Percentiles rank a stretch among this genome's conserved stretches.
phyloP scores from a whole-genome alignment of 2,888 invertebrate genomes.

The Operophtera brumata region DNA sequence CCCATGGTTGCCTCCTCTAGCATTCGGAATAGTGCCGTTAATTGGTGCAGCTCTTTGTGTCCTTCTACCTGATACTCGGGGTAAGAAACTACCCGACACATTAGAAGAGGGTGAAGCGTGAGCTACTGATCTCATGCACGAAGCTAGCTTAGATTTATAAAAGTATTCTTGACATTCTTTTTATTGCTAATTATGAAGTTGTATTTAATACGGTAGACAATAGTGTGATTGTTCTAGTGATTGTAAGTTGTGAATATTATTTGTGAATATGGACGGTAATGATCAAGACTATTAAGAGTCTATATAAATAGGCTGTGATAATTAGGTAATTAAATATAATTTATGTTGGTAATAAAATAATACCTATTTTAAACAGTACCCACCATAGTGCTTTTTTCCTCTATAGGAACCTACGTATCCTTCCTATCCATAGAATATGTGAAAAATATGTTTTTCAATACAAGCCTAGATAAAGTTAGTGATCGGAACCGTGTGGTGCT shows the following conservation, averaged over 20 bases:
- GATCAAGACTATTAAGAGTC: slow-evolving; percentile 36
- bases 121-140: slow-evolving; percentile 20
- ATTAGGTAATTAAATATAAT: slow-evolving; percentile 30
- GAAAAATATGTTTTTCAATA: too few species aligned
- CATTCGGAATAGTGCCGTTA: slow-evolving; percentile 86
- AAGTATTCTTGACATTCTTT: slow-evolving; percentile 39
- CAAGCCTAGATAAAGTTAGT: too few species aligned
- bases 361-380: neutral
- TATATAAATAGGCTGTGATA: slow-evolving; percentile 62
- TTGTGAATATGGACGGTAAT: neutral
- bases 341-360: slow-evolving; percentile 13
- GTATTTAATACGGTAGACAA: slow-evolving; percentile 19
- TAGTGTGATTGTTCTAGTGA: neutral
- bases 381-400: too few species aligned
- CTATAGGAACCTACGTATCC: too few species aligned
- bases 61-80: slow-evolving; percentile 88
- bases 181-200: slow-evolving; percentile 22
- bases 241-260: slow-evolving; percentile 7
- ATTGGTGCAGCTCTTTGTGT: slow-evolving; percentile 84
- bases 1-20: slow-evolving; percentile 84
- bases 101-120: slow-evolving; percentile 87
- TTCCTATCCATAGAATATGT: too few species aligned
- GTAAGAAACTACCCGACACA: slow-evolving; percentile 88
- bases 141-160: slow-evolving; percentile 24
- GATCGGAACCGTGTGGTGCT: too few species aligned